A percentile compares a stretch with the other conserved stretches of the same genome.
phyloP scores from a whole-genome alignment of 2,888 invertebrate genomes.

The Drosophila kambysellisi region DNA sequence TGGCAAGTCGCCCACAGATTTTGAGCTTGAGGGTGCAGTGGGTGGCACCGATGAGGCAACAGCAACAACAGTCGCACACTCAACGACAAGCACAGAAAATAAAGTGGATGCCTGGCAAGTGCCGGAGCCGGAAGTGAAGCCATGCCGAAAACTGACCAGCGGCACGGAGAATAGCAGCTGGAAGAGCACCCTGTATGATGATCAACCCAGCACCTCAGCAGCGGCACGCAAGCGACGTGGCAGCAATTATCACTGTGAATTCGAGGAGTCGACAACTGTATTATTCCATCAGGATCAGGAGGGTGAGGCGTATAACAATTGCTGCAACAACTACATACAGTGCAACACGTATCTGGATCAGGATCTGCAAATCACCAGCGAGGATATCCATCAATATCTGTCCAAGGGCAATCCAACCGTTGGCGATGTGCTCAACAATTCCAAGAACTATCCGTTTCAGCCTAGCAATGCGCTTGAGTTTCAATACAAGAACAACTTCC shows the following conservation, averaged over 20 bases:
- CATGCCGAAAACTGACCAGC: slow-evolving; percentile 65
- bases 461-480: slow-evolving; percentile 84
- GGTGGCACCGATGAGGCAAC: slow-evolving; percentile 42
- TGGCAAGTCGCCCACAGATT: slow-evolving; percentile 81
- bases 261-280: slow-evolving; percentile 84
- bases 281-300: slow-evolving; percentile 84
- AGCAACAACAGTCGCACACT: neutral
- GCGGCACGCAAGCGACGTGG: slow-evolving; percentile 80
- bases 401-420: slow-evolving; percentile 82
- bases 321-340: slow-evolving; percentile 85
- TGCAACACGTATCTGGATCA: slow-evolving; percentile 85
- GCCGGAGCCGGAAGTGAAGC: slow-evolving; percentile 62
- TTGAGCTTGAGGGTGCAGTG: slow-evolving; percentile 71
- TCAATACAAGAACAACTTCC: slow-evolving; percentile 85
- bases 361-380: slow-evolving; percentile 85
- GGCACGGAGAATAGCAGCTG: slow-evolving; percentile 55
- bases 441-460: slow-evolving; percentile 84
- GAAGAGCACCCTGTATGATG: slow-evolving; percentile 66
- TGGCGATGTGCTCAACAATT: slow-evolving; percentile 83
- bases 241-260: slow-evolving; percentile 80
- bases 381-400: slow-evolving; percentile 84
- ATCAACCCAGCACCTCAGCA: slow-evolving; percentile 73
- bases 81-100: slow-evolving; percentile 36
- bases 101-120: slow-evolving; percentile 74
- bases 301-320: slow-evolving; percentile 85